A percentile compares a stretch with the other conserved stretches of the same genome.
phyloP scores from a whole-genome alignment of 2,797 vertebrate species.

The Tarsius wallacei region DNA sequence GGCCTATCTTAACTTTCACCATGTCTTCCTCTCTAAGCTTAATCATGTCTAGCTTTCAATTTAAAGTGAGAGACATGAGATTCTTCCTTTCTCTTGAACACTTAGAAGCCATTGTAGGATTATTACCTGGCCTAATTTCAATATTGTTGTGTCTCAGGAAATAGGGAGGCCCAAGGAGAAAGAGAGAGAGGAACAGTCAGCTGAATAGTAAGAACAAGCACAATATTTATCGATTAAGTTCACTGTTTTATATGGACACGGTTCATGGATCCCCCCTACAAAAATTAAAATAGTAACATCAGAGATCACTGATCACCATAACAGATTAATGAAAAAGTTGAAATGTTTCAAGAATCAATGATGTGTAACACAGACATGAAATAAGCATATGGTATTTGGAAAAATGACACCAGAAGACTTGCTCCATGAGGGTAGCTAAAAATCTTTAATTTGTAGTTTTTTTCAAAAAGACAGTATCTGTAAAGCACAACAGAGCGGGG shows the following conservation, averaged over 20 bases:
- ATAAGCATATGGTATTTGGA: background rate
- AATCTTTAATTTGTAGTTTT: background rate
- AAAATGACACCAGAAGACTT: background rate
- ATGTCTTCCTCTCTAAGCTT: background rate
- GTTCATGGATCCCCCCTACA: background rate
- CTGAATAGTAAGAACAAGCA: background rate
- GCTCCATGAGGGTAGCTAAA: background rate
- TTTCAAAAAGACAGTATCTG: background rate
- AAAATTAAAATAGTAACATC: background rate
- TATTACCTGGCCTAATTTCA: background rate
- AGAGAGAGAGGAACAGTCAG: background rate
- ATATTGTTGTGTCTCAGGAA: background rate
- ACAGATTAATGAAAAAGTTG: background rate
- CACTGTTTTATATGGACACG: background rate
- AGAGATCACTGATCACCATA: background rate
- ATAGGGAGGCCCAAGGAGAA: background rate
- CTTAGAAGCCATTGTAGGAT: background rate
- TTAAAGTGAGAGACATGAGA: background rate
- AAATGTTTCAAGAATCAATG: background rate
- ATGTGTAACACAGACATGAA: background rate
- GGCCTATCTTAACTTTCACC: background rate
- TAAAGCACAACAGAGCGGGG: background rate
- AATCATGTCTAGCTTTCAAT: background rate
- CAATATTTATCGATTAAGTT: background rate
- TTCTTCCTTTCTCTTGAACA: background rate